A percentile compares a stretch with the other conserved stretches of the same genome.
Conservation (phyloP, 2,888 invertebrate genomes). For the Dendrolimus pini region DNA sequence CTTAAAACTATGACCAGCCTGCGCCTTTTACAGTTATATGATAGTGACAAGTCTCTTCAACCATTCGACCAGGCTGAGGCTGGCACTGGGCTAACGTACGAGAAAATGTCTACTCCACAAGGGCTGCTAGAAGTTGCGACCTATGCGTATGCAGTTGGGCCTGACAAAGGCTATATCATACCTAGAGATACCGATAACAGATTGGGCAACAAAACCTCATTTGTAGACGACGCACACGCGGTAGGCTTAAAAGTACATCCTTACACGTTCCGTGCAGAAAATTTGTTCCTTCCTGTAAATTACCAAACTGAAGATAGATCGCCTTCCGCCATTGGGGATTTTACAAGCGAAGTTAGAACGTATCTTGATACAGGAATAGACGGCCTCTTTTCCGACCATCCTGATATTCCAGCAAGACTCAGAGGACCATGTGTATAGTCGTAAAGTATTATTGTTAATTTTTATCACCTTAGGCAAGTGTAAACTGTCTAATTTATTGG, state of each 20-base stretch:
- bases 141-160: constrained; percentile 60
- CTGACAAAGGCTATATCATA: constrained; percentile 58
- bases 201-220: constrained; percentile 41
- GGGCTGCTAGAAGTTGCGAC: constrained; percentile 51
- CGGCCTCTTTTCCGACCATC: constrained; percentile 61
- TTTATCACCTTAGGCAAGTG: no score
- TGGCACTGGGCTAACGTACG: constrained; percentile 46
- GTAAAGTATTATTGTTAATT: no score
- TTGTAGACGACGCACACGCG: constrained; percentile 51
- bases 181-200: constrained; percentile 42
- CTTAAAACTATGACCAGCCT: constrained; percentile 48
- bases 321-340: constrained; percentile 37
- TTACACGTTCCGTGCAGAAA: constrained; percentile 63
- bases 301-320: constrained; percentile 31
- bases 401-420: constrained; percentile 41
- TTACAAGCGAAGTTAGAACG: constrained; percentile 43
- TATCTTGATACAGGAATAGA: constrained; percentile 57
- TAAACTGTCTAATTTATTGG: no score
- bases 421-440: constrained; percentile 22
- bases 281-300: constrained; percentile 49
- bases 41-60: constrained; percentile 24
- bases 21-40: constrained; percentile 49
- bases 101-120: constrained; percentile 49
- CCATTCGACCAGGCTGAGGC: constrained; percentile 46
- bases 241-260: constrained; percentile 57